Base-by-base conservation (phyloP, 2,888 invertebrate species). In the Ichneumoninae sp. region DNA sequence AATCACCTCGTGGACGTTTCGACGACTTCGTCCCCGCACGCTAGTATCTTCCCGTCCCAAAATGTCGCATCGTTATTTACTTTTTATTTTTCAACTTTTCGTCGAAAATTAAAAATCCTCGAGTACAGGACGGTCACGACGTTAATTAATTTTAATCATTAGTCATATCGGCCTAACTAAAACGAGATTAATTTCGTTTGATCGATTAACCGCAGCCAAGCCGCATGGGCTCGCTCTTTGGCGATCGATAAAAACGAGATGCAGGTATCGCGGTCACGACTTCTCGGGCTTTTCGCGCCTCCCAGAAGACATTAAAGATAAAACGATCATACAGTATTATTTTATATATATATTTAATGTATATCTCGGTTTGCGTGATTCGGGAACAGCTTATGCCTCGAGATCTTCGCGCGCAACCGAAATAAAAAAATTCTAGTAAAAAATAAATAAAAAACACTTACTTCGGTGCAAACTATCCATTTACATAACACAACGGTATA, bases 1-100 rank as follows among this genome's bases (percentile, higher is more conserved):
- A 83, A 80, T 86, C 68, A 83, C 78, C 78, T 88, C 83, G 86
- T 70, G 85, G 86, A 88, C 87, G 78, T 87, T 80, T 72, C 87
- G 40, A 81, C 86, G 79, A 82, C 47, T 65, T 52, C 33, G 60
- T 65, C 77, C 54, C 26, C 69, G 30, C 54, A 26, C 44, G 16
- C n/a, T 6, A 16, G 19, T 52, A 72, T 79, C 26, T 30, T 7
- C 16, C 33, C 16, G 13, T 30, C 16, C 19, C 3, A 40, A 16
- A 40, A 71, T 66, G n/a, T 82, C 62, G 71, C 71, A 19, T 62
- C 36, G 36, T 26, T 65, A n/a, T 33, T 54, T 50, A 10, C 1
- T 50, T 76, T 57, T 7, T n/a, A 65, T 22, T 40, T 68, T 68
- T 47, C 16, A 40, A 66, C 66, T 57, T 79, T 19, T 26, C 47